Conservation (phyloP, 2,888 invertebrate genomes). For the Alitta virens region DNA sequence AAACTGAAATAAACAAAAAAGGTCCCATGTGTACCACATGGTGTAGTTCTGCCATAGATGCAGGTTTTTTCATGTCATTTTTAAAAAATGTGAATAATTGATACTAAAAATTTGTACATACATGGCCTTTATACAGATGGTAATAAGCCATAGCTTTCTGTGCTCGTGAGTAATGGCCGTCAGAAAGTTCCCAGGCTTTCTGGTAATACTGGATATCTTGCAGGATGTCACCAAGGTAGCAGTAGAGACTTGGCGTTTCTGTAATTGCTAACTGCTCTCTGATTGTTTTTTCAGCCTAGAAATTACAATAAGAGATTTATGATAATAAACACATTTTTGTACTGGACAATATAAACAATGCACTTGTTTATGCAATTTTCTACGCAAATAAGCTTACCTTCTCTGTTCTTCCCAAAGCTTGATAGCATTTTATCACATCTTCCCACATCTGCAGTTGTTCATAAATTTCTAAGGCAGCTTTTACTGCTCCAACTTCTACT, state of each 20-base stretch:
- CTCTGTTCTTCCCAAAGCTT: slow-evolving; percentile 76
- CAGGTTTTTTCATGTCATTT: too few relatives aligned
- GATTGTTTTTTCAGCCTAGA: slow-evolving; percentile 82
- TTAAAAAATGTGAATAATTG: too few relatives aligned
- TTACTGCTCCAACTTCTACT: slow-evolving; percentile 77
- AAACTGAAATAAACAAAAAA: slow-evolving; percentile 62
- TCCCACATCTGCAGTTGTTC: slow-evolving; percentile 78
- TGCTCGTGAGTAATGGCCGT: slow-evolving; percentile 76
- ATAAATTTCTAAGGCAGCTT: slow-evolving; percentile 67
- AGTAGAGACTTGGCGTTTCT: slow-evolving; percentile 82
- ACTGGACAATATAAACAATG: too few relatives aligned
- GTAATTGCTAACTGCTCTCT: slow-evolving; percentile 72
- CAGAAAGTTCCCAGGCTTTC: slow-evolving; percentile 88
- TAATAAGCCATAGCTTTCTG: slow-evolving; percentile 80
- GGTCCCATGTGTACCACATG: too few relatives aligned
- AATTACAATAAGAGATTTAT: too few relatives aligned
- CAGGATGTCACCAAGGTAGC: slow-evolving; percentile 85
- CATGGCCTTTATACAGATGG: slow-evolving; percentile 55
- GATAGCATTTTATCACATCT: slow-evolving; percentile 88
- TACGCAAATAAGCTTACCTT: too few relatives aligned
- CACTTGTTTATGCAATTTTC: too few relatives aligned
- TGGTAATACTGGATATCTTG: slow-evolving; percentile 78
- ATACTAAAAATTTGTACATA: too few relatives aligned
- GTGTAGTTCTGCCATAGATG: too few relatives aligned
- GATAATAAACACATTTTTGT: too few relatives aligned